Evolutionary conservation across 2,888 invertebrate species (phyloP).

Genomic region (Stenolophus ochropezus): DNA sequence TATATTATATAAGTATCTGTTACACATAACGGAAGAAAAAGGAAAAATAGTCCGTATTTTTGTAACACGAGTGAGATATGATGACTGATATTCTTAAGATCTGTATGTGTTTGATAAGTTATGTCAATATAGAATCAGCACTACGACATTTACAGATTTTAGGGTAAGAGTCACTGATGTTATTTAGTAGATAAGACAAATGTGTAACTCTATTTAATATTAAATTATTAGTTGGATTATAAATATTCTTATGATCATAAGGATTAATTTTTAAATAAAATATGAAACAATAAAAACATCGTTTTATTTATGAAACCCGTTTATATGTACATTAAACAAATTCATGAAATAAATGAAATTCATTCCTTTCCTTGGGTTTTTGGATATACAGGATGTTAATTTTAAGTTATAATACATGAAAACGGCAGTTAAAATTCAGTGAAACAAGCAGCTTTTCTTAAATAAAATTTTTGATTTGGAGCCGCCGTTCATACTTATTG

Average conservation of each 20-base stretch:
- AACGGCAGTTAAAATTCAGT: too few relatives aligned
- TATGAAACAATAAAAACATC: neutral
- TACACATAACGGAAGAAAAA: neutral
- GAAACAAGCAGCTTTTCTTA: too few relatives aligned
- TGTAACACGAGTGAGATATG: conserved; percentile 24
- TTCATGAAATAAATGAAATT: too few relatives aligned
- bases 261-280: conserved; percentile 31
- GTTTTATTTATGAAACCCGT: neutral
- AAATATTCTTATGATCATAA: conserved; percentile 17
- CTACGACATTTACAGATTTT: neutral
- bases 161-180: conserved; percentile 2
- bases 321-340: too few relatives aligned
- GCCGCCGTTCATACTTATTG: too few relatives aligned
- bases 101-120: neutral
- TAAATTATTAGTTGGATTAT: conserved; percentile 14
- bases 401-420: too few relatives aligned
- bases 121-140: neutral
- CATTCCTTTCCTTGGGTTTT: too few relatives aligned
- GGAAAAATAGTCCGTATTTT: conserved; percentile 21
- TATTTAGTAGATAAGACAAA: conserved; percentile 20
- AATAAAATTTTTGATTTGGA: too few relatives aligned
- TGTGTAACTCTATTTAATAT: conserved; percentile 23
- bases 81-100: neutral
- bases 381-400: too few relatives aligned
- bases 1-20: conserved; percentile 7